These are phyloP conservation scores for Danio albolineatus DNA, from an alignment of 2,797 vertebrate genomes.

Conservation along the genomic window DNA sequence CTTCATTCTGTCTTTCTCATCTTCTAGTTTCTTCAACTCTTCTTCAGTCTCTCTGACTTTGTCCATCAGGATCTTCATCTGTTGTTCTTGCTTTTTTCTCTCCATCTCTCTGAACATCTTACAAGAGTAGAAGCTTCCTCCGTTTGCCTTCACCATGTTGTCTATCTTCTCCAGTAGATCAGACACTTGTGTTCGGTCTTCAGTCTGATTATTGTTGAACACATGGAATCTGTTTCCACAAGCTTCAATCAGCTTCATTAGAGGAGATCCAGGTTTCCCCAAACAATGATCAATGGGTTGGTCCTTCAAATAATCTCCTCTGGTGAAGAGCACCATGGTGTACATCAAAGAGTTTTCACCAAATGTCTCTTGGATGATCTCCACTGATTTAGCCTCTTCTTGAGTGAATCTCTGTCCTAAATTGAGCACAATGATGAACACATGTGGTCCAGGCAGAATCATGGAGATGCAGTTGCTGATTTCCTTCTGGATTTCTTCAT, in stretches of 20 bases:
- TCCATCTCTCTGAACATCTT: no score
- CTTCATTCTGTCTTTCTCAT: no score
- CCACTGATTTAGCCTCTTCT: conserved; percentile 4
- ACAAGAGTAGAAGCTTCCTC: no score
- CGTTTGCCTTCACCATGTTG: neutral
- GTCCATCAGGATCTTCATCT: neutral
- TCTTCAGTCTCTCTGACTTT: no score
- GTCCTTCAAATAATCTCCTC: conserved; percentile 3
- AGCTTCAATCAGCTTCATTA: neutral
- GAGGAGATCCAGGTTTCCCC: conserved; percentile 2
- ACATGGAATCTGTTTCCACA: conserved; percentile 7
- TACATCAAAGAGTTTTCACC: conserved; percentile 4
- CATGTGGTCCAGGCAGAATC: conserved; percentile 39
- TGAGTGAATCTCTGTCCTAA: conserved; percentile 12
- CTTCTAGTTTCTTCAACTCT: no score
- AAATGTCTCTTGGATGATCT: conserved; percentile 28
- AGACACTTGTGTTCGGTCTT: neutral
- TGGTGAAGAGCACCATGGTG: conserved; percentile 23
- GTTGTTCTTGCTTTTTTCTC: neutral
- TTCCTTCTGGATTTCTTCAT: conserved; percentile 12
- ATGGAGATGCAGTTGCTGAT: conserved; percentile 19
- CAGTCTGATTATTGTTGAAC: conserved; percentile 5
- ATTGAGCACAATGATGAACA: conserved; percentile 30
- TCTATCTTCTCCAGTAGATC: conserved; percentile 8
- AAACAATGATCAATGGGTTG: neutral